These are phyloP conservation scores for Montipora capricornis DNA, from an alignment of 64 coral and sea anemone genomes.

Conservation along the genomic window DNA sequence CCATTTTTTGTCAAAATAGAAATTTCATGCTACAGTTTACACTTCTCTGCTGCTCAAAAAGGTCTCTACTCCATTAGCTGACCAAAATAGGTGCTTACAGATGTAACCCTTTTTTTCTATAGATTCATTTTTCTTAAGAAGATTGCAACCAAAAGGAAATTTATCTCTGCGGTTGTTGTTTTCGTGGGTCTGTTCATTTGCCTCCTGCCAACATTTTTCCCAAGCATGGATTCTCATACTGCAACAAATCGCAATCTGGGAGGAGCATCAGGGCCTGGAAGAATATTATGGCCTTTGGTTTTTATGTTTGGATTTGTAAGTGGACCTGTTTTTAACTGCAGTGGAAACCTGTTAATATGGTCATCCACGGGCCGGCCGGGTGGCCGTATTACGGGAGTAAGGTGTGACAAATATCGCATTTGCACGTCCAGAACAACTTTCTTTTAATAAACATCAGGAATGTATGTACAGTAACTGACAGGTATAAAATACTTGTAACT, in stretches of 20 bases:
- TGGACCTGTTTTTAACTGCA: background rate
- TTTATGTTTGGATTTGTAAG: constrained; percentile 88
- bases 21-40: too few relatives aligned
- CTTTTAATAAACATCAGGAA: too few relatives aligned
- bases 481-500: too few relatives aligned
- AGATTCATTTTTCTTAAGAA: constrained; percentile 78
- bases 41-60: too few relatives aligned
- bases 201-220: constrained; percentile 71
- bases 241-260: constrained; percentile 55
- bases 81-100: background rate
- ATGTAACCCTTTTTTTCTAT: background rate
- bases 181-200: constrained; percentile 78
- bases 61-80: background rate
- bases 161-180: constrained; percentile 61
- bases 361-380: too few relatives aligned
- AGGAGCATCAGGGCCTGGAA: constrained; percentile 68
- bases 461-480: too few relatives aligned
- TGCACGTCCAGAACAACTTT: too few relatives aligned
- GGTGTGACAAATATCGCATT: too few relatives aligned
- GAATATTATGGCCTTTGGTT: constrained; percentile 83
- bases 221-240: constrained; percentile 44
- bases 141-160: constrained; percentile 64
- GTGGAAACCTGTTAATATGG: too few relatives aligned
- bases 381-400: too few relatives aligned
- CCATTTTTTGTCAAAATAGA: too few relatives aligned